These are phyloP conservation scores for Psophia crepitans DNA, from an alignment of 2,113 vertebrate genomes.

Conservation along the genomic window DNA sequence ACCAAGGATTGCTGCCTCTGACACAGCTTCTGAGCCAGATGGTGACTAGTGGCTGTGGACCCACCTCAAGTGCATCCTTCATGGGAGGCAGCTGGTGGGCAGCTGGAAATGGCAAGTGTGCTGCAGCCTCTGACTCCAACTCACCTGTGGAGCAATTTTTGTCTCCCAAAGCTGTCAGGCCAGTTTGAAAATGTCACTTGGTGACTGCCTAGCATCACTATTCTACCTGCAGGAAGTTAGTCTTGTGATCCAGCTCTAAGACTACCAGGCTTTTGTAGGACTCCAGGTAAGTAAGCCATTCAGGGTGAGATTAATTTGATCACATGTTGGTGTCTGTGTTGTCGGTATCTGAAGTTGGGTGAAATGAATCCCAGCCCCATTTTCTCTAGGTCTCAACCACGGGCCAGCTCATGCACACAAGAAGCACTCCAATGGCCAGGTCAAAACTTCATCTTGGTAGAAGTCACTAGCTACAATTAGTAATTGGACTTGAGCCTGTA, in stretches of 20 bases:
- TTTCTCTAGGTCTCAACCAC: not conserved
- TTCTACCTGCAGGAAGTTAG: not conserved
- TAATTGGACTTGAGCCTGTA: not conserved
- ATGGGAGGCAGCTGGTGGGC: not conserved
- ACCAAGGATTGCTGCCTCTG: not conserved
- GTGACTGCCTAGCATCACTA: not conserved
- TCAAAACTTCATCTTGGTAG: not conserved
- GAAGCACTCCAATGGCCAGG: not conserved
- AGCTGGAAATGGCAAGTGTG: not conserved
- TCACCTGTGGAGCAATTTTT: not conserved
- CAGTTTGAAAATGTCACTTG: not conserved
- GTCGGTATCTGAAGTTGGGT: not conserved
- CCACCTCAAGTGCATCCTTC: not conserved
- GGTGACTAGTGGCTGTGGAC: not conserved
- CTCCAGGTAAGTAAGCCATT: not conserved
- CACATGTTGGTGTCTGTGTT: not conserved
- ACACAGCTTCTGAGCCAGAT: not conserved
- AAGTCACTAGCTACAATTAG: not conserved
- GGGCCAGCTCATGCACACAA: fast-evolving
- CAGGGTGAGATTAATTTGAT: not conserved
- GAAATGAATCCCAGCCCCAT: not conserved
- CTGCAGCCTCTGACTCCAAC: not conserved
- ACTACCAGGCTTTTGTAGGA: not conserved
- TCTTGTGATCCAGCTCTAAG: not conserved
- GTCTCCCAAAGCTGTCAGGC: not conserved